These are phyloP conservation scores for Rattus norvegicus DNA, from an alignment of 2,113 vertebrate species.

Conservation along the genomic window GRCr8 NC_086039.1:77870501-77871000, in stretches of 20 bases:
- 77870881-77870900: not conserved
- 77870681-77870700: not conserved
- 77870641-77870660: not conserved
- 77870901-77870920: not conserved
- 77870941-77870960: not conserved
- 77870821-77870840: not conserved
- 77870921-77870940: not conserved
- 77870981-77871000: not conserved
- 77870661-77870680: not conserved
- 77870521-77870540: not conserved
- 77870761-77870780: not conserved
- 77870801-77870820: not conserved
- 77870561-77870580: not conserved
- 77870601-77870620: not conserved
- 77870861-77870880: not conserved
- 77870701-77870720: not conserved
- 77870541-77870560: not conserved
- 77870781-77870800: not conserved
- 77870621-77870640: not conserved
- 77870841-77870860: not conserved
- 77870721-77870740: not conserved
- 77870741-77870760: too few relatives aligned
- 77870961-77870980: conserved; percentile 15
- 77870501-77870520: not conserved
- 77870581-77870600: conserved; percentile 5